Conservation (phyloP, 2,113 vertebrate genomes). For the Gadus macrocephalus region DNA sequence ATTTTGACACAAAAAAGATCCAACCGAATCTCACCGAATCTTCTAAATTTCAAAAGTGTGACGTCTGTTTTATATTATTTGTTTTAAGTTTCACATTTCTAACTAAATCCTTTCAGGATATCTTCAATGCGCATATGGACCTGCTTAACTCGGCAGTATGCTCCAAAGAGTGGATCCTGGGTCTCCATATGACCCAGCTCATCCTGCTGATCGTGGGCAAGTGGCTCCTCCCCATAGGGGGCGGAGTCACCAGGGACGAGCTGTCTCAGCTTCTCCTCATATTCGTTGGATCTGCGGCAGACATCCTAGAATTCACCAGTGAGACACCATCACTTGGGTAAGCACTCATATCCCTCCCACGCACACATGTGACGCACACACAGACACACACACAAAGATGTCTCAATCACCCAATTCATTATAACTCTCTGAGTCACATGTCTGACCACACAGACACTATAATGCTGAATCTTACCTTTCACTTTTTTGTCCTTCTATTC, state of each 20-base stretch:
- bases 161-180: slow-evolving; percentile 84
- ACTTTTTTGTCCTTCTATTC: background rate
- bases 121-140: background rate
- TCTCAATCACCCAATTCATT: background rate
- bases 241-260: slow-evolving; percentile 83
- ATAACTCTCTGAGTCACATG: background rate
- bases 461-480: background rate
- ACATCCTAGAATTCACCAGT: slow-evolving; percentile 93
- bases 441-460: background rate
- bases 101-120: too few species aligned
- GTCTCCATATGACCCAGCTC: slow-evolving; percentile 87
- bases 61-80: too few species aligned
- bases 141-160: slow-evolving; percentile 63
- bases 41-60: too few species aligned
- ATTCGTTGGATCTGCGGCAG: slow-evolving; percentile 92
- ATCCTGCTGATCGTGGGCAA: slow-evolving; percentile 90
- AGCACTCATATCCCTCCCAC: background rate
- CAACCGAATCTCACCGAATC: too few species aligned
- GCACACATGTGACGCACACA: background rate
- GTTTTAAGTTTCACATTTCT: too few species aligned
- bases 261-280: slow-evolving; percentile 91
- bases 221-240: slow-evolving; percentile 89
- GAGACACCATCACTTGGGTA: slow-evolving; percentile 88
- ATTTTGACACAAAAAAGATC: too few species aligned
- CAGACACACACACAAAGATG: background rate